These are phyloP conservation scores for Triplophysa bombifrons DNA, from an alignment of 2,797 vertebrate species.

Conservation along the genomic window DNA sequence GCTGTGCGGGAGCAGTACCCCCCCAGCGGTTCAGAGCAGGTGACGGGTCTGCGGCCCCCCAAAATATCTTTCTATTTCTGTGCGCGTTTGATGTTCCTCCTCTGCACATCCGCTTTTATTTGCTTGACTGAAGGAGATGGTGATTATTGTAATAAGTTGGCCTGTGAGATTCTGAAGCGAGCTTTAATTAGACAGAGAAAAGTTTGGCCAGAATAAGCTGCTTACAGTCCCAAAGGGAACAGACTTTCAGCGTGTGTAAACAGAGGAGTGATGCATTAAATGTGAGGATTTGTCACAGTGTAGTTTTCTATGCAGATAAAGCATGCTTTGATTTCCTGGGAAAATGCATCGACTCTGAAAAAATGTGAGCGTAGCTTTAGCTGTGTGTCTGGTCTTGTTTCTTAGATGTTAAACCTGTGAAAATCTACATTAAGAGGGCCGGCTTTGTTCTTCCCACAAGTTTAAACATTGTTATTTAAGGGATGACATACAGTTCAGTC, in stretches of 20 bases:
- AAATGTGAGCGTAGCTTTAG: not conserved
- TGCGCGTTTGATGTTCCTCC: constrained; percentile 21
- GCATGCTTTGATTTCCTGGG: constrained; percentile 15
- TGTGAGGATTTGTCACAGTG: constrained; percentile 23
- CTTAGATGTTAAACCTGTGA: constrained; percentile 1
- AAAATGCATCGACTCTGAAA: not conserved
- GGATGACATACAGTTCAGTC: not conserved
- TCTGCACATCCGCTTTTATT: constrained; percentile 39
- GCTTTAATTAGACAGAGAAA: constrained; percentile 34
- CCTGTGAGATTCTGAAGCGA: constrained; percentile 18
- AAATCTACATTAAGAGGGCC: not conserved
- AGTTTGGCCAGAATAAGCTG: constrained; percentile 26
- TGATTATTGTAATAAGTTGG: constrained; percentile 40
- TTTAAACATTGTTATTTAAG: not conserved
- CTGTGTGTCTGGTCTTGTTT: not conserved
- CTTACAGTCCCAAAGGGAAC: constrained; percentile 5
- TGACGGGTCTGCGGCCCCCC: not conserved
- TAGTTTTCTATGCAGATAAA: constrained; percentile 25
- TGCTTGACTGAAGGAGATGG: constrained; percentile 33
- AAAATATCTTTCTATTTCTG: constrained; percentile 21
- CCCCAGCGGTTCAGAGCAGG: not conserved
- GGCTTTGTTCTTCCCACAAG: not conserved
- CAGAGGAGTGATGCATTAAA: constrained; percentile 17
- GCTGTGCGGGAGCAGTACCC: not conserved
- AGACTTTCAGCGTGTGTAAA: not conserved